Base-by-base conservation (phyloP, 2,888 invertebrate genomes). In the Melieria picta region DNA sequence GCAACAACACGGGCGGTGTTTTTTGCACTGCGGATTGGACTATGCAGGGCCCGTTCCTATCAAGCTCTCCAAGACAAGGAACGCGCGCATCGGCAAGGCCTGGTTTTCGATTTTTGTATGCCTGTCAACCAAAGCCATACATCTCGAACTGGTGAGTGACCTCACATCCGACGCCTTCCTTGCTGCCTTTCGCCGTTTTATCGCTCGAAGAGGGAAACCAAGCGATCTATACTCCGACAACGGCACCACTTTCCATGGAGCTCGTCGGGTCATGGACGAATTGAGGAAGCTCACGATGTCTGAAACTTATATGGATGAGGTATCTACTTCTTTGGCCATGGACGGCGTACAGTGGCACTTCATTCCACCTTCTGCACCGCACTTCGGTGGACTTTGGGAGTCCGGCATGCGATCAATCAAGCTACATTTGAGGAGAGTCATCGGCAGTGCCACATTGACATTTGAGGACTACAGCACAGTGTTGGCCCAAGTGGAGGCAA, bases 321-420 rank as follows among this genome's bases (percentile, higher is more conserved):
- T 72, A 10, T 64, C 72, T 13, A 60, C 68, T 10, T 68, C 63
- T 7, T 61, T 73, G n/a, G 71, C 73, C 13, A 56, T 60, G 11
- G 69, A 69, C 13, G 66, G 67, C 4, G 67, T 74, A 56, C 58
- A 61, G 30, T 74, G 73, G 71, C 73, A 76, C 57, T 76, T 76
- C 47, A 76, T 72, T 10, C 73, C 74, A 4, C 72, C 76, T 7
- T 71, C 64, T 4, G 63, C 74, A 6, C 76, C 73, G 5, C 69
- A 74, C 46, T 76, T 73, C 61, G 73, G 73, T 42, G 72, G 75
- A n/a, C 65, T 70, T 50, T 73, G 71, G 73, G 75, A 75, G 62
- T 68, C 74, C 1, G 74, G 73, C 10, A 65, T 72, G 3, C 47
- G 9, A 9, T 63, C 63, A 10, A 63, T 30, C 7, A 63, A 63